Percentiles rank a stretch among this genome's conserved stretches.
These are phyloP conservation scores for Masnerella sp. DNA, from an alignment of 2,888 invertebrate genomes.

Conservation along the genomic window DNA sequence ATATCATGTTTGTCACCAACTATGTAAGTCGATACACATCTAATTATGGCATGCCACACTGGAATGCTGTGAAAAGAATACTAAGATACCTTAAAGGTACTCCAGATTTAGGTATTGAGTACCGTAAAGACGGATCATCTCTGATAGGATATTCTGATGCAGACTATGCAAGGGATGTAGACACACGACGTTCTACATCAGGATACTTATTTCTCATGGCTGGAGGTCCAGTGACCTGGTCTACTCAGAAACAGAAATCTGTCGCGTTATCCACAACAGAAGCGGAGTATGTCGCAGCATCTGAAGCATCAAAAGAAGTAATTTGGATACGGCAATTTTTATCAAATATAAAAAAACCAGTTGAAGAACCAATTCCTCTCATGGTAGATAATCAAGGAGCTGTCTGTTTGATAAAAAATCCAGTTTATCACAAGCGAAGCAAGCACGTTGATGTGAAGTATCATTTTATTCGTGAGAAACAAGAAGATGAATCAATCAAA, in stretches of 20 bases:
- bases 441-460: conserved; percentile 28
- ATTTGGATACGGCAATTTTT: conserved; percentile 19
- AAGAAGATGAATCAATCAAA: background rate
- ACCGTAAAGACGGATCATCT: background rate
- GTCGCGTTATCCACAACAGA: conserved; percentile 16
- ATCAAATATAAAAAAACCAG: conserved; percentile 2
- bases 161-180: conserved; percentile 2
- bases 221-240: background rate
- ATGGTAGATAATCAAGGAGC: conserved; percentile 42
- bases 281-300: conserved; percentile 28
- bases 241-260: conserved; percentile 8
- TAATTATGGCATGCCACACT: conserved; percentile 20
- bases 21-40: conserved; percentile 8
- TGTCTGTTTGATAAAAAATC: conserved; percentile 15
- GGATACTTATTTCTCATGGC: background rate
- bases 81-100: conserved; percentile 35
- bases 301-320: conserved; percentile 11
- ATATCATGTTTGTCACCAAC: conserved; percentile 55
- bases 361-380: background rate
- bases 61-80: conserved; percentile 58
- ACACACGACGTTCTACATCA: conserved; percentile 1
- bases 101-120: background rate
- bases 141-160: conserved; percentile 20
- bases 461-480: conserved; percentile 18
- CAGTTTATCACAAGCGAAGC: conserved; percentile 32